Conservation (phyloP, 2,113 vertebrate species). For the Crocuta crocuta region DNA sequence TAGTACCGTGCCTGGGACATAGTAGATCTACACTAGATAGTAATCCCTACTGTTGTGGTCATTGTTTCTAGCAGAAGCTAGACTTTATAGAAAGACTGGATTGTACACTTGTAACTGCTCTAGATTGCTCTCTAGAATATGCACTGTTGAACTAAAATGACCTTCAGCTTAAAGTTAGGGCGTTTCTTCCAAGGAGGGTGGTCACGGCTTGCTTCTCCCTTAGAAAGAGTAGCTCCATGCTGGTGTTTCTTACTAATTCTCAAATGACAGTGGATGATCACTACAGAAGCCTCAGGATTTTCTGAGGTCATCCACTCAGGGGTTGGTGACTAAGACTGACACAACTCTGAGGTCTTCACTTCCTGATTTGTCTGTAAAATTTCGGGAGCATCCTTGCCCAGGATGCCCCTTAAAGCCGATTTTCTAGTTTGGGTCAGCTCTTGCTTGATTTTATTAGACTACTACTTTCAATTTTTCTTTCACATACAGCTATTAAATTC, state of each 20-base stretch:
- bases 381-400: neutral
- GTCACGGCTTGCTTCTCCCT: neutral
- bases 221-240: neutral
- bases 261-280: neutral
- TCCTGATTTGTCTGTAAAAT: neutral
- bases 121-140: neutral
- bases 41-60: neutral
- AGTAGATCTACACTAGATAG: neutral
- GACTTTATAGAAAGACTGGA: neutral
- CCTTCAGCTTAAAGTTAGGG: neutral
- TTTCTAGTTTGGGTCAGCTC: neutral
- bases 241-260: neutral
- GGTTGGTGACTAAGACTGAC: neutral
- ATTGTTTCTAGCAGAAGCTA: neutral
- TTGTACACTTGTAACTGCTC: neutral
- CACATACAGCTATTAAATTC: neutral
- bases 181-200: fast-evolving
- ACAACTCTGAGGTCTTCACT: neutral
- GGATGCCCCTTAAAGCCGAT: neutral
- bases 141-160: neutral
- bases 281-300: neutral
- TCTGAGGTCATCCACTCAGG: neutral
- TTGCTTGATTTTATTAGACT: neutral
- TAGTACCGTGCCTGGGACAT: neutral
- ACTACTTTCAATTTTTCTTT: neutral